phyloP scores from a whole-genome alignment of 2,113 vertebrate genomes.

The Tretioscincus oriximinensis region DNA sequence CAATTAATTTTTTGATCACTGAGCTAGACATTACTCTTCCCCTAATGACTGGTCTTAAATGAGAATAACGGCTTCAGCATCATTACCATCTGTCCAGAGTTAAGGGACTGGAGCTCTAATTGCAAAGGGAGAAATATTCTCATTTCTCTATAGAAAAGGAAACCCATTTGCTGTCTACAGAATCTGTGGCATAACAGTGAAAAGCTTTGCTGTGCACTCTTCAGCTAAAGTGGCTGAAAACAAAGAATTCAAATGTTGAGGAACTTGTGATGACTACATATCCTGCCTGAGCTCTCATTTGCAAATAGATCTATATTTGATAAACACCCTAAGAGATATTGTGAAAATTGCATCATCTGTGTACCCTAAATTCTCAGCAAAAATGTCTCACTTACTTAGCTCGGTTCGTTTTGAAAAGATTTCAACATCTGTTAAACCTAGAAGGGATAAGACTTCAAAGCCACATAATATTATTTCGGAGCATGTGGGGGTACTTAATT shows the following conservation, averaged over 20 bases:
- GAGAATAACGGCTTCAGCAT: constrained; percentile 32
- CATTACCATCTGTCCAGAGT: constrained; percentile 34
- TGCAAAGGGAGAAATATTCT: constrained; percentile 4
- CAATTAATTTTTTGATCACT: constrained; percentile 25
- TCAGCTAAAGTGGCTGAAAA: not conserved
- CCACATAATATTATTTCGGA: not conserved
- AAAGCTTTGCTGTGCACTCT: not conserved
- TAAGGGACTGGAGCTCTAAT: constrained; percentile 30
- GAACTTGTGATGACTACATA: not conserved
- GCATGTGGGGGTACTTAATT: too few species aligned
- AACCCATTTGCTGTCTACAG: not conserved
- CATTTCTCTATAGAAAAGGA: not conserved
- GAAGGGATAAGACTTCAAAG: not conserved
- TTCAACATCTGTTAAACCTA: constrained; percentile 31
- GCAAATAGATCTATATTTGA: too few species aligned
- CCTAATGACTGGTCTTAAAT: constrained; percentile 48
- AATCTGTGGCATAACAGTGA: not conserved
- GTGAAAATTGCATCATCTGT: not conserved
- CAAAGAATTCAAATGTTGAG: not conserved
- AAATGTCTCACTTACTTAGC: not conserved
- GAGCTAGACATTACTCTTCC: constrained; percentile 34
- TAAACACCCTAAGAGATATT: not conserved
- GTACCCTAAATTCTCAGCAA: not conserved
- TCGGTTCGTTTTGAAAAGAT: constrained; percentile 12
- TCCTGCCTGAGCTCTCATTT: not conserved